A percentile compares a stretch with the other conserved stretches of the same genome.
These are phyloP conservation scores for Clarias gariepinus DNA, from an alignment of 2,113 vertebrate genomes.

Conservation along the genomic window DNA sequence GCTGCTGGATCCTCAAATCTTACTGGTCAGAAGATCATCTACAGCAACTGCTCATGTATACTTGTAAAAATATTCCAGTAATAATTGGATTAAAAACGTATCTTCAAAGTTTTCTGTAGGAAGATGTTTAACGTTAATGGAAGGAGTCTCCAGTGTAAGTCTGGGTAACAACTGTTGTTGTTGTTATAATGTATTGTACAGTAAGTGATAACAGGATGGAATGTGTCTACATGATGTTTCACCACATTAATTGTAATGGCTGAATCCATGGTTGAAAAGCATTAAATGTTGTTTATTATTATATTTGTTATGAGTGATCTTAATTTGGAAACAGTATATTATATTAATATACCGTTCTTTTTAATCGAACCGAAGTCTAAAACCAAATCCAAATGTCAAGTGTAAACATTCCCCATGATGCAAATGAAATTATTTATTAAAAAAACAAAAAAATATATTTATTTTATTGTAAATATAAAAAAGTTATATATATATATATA, in stretches of 20 bases:
- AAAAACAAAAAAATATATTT: too few relatives aligned
- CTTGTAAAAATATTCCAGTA: background rate
- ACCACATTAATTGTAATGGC: background rate
- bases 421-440: too few relatives aligned
- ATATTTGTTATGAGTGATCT: too few relatives aligned
- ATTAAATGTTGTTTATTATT: background rate
- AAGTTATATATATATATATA: too few relatives aligned
- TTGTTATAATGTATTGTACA: background rate
- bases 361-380: too few relatives aligned
- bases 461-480: too few relatives aligned
- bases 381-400: too few relatives aligned
- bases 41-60: background rate
- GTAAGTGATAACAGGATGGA: background rate
- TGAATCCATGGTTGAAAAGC: background rate
- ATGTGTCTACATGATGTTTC: background rate
- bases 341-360: too few relatives aligned
- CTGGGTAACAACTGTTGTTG: background rate
- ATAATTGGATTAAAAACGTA: background rate
- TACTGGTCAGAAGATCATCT: background rate
- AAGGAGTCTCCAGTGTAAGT: background rate
- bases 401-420: too few relatives aligned
- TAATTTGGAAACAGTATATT: too few relatives aligned
- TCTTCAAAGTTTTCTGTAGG: background rate
- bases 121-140: background rate
- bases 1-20: background rate